A percentile compares a stretch with the other conserved stretches of the same genome.
Conservation (phyloP, 2,797 vertebrate genomes). For the Sebastes matsubarae region DNA sequence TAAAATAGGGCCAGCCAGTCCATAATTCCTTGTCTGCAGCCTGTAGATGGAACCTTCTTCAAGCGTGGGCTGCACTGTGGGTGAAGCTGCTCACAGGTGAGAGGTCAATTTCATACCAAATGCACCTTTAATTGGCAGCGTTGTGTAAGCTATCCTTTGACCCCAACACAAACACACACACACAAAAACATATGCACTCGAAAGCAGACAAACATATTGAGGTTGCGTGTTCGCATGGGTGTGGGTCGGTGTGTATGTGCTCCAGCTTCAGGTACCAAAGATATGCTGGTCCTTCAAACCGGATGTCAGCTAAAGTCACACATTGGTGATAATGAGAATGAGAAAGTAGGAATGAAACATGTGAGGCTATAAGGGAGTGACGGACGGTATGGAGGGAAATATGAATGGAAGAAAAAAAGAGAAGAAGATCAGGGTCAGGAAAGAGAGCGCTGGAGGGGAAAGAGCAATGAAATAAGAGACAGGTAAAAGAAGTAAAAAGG, state of each 20-base stretch:
- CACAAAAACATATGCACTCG: not conserved
- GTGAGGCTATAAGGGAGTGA: not conserved
- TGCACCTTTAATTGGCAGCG: conserved; percentile 15
- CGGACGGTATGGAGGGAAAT: not conserved
- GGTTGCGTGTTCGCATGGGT: not conserved
- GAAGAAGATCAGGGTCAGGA: conserved; percentile 3
- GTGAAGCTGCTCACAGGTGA: not conserved
- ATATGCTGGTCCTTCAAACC: conserved; percentile 12
- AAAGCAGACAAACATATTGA: not conserved
- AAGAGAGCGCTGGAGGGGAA: not conserved
- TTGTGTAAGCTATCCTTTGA: conserved; percentile 18
- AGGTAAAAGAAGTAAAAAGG: conserved; percentile 6
- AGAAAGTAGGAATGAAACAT: not conserved
- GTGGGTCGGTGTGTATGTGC: not conserved
- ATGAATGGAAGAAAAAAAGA: not conserved
- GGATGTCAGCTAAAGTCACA: conserved; percentile 29
- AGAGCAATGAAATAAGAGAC: conserved; percentile 22
- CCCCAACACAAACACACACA: not conserved
- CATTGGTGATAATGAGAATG: conserved; percentile 8
- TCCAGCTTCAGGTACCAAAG: not conserved
- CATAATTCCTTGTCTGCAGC: not conserved
- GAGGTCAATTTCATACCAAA: conserved; percentile 3
- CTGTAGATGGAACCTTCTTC: not conserved
- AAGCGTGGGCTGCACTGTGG: not conserved
- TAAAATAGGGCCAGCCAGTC: not conserved